Conservation (phyloP, 2,797 vertebrate genomes). For the Dendrocincla tyrannina region DNA sequence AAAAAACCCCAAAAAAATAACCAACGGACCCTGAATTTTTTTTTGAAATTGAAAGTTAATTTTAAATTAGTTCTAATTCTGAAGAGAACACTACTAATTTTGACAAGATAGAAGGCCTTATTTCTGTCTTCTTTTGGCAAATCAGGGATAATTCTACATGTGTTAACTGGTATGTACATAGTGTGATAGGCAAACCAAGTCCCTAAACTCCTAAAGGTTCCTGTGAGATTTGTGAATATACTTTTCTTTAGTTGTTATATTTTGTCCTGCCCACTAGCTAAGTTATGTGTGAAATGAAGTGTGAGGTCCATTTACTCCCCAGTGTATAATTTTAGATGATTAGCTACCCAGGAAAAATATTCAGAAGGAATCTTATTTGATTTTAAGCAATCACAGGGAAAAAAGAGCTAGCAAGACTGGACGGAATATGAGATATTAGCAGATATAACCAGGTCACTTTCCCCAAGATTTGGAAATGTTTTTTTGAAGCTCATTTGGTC, state of each 20-base stretch:
- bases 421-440: neutral
- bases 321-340: neutral
- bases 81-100: neutral
- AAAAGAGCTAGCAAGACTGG: neutral
- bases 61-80: neutral
- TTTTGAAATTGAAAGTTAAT: neutral
- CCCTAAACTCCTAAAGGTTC: neutral
- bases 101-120: neutral
- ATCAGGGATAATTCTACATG: neutral
- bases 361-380: slow-evolving; percentile 5
- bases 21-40: neutral
- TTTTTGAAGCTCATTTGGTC: slow-evolving; percentile 1
- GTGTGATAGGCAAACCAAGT: neutral
- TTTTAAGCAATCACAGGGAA: neutral
- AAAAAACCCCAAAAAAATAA: no score
- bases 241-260: neutral
- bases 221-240: neutral
- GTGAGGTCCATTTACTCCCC: neutral
- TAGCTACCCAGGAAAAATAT: slow-evolving; percentile 8
- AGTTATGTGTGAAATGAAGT: neutral
- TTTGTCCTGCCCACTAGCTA: neutral
- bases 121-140: neutral
- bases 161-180: neutral
- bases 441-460: slow-evolving; percentile 16
- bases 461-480: neutral